phyloP scores from a whole-genome alignment of 2,888 invertebrate genomes.

The Patella pellucida region DNA sequence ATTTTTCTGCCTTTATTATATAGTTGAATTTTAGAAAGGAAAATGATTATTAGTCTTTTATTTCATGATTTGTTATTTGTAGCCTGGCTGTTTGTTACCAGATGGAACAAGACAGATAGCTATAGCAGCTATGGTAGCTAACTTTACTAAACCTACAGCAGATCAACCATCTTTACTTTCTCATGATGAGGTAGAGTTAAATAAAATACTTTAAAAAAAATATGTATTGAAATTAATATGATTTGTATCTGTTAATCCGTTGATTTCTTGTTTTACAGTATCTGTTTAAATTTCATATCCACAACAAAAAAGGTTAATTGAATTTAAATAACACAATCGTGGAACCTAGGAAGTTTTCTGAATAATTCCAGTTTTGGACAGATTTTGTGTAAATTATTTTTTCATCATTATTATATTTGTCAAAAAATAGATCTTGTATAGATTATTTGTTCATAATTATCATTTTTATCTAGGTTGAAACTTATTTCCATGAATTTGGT shows the following conservation, averaged over 20 bases:
- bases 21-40: neutral
- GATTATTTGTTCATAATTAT: neutral
- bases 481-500: constrained; percentile 75
- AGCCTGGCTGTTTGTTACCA: constrained; percentile 65
- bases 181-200: constrained; percentile 71
- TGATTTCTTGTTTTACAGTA: no score
- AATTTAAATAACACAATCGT: no score
- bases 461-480: constrained; percentile 69
- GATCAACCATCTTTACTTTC: constrained; percentile 73
- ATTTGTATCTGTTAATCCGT: no score
- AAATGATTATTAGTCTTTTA: neutral
- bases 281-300: no score
- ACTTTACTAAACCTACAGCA: constrained; percentile 73
- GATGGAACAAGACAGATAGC: constrained; percentile 68
- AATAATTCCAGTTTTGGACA: no score
- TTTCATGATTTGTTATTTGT: constrained; percentile 23
- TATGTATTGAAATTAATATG: no score
- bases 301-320: no score
- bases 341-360: no score
- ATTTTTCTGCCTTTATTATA: neutral
- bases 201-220: no score
- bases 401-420: neutral
- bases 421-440: neutral
- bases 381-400: no score
- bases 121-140: constrained; percentile 73